Conservation (phyloP, 1,140 invertebrate genomes). For the Solenopsis invicta region DNA sequence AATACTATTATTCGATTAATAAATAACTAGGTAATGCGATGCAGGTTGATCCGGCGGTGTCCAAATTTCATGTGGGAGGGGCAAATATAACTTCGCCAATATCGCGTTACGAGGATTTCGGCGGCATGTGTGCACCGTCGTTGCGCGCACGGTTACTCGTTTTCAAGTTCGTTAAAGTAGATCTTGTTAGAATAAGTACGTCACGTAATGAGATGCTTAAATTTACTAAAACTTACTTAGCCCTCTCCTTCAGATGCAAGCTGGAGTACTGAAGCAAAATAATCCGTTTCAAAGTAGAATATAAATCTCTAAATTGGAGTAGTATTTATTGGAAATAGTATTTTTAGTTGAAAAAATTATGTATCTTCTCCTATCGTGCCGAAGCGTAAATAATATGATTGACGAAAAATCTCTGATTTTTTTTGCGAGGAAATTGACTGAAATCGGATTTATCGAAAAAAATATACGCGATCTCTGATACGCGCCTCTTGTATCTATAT, state of each 20-base stretch:
- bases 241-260: neutral
- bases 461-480: conserved; percentile 1
- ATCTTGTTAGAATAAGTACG: conserved; percentile 24
- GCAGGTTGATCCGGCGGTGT: neutral
- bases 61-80: conserved; percentile 18
- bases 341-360: neutral
- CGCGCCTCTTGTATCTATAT: neutral
- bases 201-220: conserved; percentile 40
- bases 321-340: no score
- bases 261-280: neutral
- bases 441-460: neutral
- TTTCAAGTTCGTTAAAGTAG: conserved; percentile 27
- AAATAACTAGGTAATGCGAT: conserved; percentile 29
- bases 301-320: neutral
- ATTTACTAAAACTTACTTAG: neutral
- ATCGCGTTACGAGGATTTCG: conserved; percentile 33
- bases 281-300: neutral
- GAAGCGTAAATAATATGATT: neutral
- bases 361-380: neutral
- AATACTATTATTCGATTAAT: conserved; percentile 30
- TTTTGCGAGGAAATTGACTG: neutral
- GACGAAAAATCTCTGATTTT: neutral
- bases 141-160: neutral
- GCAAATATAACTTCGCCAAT: neutral
- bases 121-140: conserved; percentile 19